Evolutionary conservation across 2,888 invertebrate species (phyloP), one percentile per base, ranked within the genome.

Genomic region (Drosophila yooni): DNA sequence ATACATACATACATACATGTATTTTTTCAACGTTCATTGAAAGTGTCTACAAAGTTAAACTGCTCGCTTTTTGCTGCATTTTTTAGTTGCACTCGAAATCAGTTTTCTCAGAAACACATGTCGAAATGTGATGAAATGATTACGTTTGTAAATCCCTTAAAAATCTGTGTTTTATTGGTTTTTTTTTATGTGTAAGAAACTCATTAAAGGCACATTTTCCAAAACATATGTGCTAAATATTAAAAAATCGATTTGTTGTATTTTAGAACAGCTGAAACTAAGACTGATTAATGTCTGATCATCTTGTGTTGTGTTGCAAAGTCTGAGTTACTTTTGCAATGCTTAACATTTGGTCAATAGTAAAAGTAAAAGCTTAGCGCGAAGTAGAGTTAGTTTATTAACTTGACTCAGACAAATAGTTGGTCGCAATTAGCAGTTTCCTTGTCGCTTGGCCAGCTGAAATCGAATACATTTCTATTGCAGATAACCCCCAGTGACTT

Each of bases 391-490:
- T 38, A 2, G 18, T 36, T 21, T 46, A 33, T 58, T 21, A 25
- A 18, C 10, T 58, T 25, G 21, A 15, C 15, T 33, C 7, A 11
- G 43, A 25, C 46, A 46, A 46, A 10, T n/a, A 8, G 21, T 10
- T 43, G 5, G n/a, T 11, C 11, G 40, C 40, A 43, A 43, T 21
- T 21, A 43, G 43, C 10, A 15, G 48, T 25, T 46, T 27, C 15
- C 8, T 48, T 56, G 8, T 53, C 34, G 65, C 58, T 21, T 27
- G 10, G 33, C 40, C 43, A 61, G 65, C 54, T 40, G 31, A 58
- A 57, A 56, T 34, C 60, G 27, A 38, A 52, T 27, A 43, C 31
- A 63, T 74, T 67, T 58, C 29, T 51, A 51, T 74, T 43, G 31
- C 64, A 52, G 43, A 58, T 77, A 64, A 69, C 46, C 59, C 40